Conservation (phyloP, 1,140 invertebrate species). For the Amyelois transitella region DNA sequence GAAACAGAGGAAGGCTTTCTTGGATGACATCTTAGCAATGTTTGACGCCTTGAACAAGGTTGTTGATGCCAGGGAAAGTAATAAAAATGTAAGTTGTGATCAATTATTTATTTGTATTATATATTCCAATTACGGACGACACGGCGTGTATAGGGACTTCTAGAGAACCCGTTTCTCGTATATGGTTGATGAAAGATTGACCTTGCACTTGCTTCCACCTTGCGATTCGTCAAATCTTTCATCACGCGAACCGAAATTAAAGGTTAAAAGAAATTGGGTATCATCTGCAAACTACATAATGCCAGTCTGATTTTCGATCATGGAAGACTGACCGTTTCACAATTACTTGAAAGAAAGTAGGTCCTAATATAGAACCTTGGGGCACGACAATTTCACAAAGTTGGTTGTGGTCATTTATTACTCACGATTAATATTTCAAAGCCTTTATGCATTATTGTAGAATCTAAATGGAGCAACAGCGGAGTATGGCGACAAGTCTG, state of each 20-base stretch:
- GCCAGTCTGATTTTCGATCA: not conserved
- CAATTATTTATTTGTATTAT: not conserved
- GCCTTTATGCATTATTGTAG: conserved; percentile 14
- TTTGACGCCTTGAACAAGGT: conserved; percentile 18
- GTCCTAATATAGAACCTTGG: no score
- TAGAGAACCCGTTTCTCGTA: no score
- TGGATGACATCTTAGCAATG: conserved; percentile 18
- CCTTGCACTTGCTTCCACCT: no score
- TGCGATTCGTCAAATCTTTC: no score
- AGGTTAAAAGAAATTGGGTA: not conserved
- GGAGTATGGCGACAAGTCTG: conserved; percentile 26
- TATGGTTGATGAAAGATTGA: no score
- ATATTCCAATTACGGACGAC: not conserved
- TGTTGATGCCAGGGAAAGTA: conserved; percentile 16
- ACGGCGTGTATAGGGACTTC: no score
- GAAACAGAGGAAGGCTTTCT: conserved; percentile 14
- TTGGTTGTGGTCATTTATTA: not conserved
- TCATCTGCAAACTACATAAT: not conserved
- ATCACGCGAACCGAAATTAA: not conserved
- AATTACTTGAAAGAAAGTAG: no score
- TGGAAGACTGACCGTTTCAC: no score
- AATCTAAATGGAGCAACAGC: conserved; percentile 29
- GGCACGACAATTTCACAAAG: not conserved
- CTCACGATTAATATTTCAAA: not conserved
- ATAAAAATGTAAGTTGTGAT: conserved; percentile 16